Evolutionary conservation across 2,113 vertebrate genomes (phyloP).

Genomic region (Ia io): DNA sequence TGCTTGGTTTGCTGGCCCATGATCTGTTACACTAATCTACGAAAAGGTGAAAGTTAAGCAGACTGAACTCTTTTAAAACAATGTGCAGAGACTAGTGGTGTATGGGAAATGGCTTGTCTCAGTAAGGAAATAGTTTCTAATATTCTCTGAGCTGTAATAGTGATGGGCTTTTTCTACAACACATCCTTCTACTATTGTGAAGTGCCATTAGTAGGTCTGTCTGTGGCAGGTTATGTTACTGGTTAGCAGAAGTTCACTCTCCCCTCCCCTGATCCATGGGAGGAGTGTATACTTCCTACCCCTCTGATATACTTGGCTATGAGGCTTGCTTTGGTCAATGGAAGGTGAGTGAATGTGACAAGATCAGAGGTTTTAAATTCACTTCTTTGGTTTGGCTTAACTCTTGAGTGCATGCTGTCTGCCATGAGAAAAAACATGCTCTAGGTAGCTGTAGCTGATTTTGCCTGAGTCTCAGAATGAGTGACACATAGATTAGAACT

Average conservation of each 20-base stretch:
- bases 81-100: neutral
- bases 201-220: neutral
- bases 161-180: neutral
- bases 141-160: neutral
- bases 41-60: conserved; percentile 11
- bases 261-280: neutral
- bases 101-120: neutral
- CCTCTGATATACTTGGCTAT: neutral
- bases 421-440: neutral
- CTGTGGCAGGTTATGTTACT: neutral
- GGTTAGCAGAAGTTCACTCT: neutral
- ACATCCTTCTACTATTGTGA: neutral
- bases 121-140: neutral
- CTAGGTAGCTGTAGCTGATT: neutral
- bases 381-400: conserved; percentile 6
- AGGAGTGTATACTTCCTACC: neutral
- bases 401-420: neutral
- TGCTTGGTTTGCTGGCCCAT: neutral
- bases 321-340: neutral
- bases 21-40: neutral
- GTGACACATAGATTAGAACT: neutral
- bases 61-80: conserved; percentile 6
- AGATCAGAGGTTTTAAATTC: neutral
- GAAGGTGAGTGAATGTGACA: neutral
- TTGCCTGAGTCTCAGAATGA: neutral